Conservation (phyloP, 2,113 vertebrate species). For the Hipposideros armiger region DNA sequence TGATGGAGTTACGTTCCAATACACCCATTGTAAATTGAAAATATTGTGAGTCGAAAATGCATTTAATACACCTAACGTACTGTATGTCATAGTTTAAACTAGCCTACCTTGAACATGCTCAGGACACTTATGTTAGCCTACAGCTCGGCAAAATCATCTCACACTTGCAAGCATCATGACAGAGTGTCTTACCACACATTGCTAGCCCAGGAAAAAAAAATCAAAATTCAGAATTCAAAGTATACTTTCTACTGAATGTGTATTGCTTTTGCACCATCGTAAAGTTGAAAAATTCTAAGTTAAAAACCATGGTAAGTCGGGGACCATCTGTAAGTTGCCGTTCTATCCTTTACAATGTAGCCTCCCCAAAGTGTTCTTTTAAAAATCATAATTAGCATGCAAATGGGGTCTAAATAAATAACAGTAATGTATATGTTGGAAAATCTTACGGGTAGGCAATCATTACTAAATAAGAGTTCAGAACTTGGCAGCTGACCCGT, state of each 20-base stretch:
- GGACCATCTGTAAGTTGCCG: background rate
- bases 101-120: background rate
- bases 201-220: background rate
- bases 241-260: background rate
- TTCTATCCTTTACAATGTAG: background rate
- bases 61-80: background rate
- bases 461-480: conserved; percentile 40
- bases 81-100: background rate
- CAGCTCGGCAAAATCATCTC: background rate
- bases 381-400: conserved; percentile 39
- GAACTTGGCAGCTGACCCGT: background rate
- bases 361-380: background rate
- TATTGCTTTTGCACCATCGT: background rate
- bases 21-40: background rate
- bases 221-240: background rate
- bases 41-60: background rate
- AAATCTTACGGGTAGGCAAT: conserved; percentile 9
- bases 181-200: background rate
- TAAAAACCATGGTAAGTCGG: background rate
- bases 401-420: background rate
- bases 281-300: background rate
- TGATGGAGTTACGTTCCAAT: background rate
- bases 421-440: background rate
- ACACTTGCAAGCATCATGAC: background rate
- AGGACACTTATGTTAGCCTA: background rate